A percentile compares a stretch with the other conserved stretches of the same genome.
These are phyloP conservation scores for Acyrthosiphon pisum DNA, from an alignment of 1,140 invertebrate species.

Conservation along the genomic window DNA sequence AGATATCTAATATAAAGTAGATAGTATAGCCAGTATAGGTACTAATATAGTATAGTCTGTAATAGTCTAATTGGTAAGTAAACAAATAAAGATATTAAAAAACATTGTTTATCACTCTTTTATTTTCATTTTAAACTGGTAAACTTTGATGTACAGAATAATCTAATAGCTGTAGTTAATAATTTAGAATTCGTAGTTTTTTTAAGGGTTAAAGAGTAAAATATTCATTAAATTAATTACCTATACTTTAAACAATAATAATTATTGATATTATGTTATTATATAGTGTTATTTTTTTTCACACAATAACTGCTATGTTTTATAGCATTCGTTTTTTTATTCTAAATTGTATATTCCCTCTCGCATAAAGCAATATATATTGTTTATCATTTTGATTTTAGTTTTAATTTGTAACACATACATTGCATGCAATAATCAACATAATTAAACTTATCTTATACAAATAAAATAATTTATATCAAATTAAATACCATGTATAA, in stretches of 20 bases:
- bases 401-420: not conserved
- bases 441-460: not conserved
- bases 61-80: not conserved
- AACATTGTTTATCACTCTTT: not conserved
- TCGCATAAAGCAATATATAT: not conserved
- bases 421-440: not conserved
- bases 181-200: not conserved
- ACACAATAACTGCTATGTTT: not conserved
- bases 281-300: not conserved
- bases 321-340: not conserved
- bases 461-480: constrained; percentile 8
- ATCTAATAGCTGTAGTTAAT: not conserved
- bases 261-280: not conserved
- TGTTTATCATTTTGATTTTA: not conserved
- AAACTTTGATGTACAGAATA: not conserved
- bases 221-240: constrained; percentile 14
- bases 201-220: not conserved
- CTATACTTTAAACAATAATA: not conserved
- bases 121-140: not conserved
- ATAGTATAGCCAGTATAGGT: too few species aligned
- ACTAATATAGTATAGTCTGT: not conserved
- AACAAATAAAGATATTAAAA: not conserved
- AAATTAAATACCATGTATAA: not conserved
- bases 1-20: too few species aligned
- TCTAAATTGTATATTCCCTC: not conserved